Evolutionary conservation across 2,888 invertebrate species (phyloP), one percentile per base, ranked within the genome.

Genomic region (Cosmopolites sordidus): DNA sequence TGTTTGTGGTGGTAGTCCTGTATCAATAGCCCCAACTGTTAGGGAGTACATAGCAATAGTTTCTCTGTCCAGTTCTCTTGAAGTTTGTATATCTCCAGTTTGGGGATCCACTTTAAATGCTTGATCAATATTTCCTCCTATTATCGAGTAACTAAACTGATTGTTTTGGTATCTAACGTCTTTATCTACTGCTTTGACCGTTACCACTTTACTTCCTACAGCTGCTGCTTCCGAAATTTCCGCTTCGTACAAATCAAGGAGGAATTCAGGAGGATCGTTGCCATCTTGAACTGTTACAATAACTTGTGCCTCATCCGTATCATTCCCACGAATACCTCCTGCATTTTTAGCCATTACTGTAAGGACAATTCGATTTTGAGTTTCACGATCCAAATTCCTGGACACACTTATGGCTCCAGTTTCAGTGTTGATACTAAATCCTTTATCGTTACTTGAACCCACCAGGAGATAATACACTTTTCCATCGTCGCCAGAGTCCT

Each of bases 281-380:
- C 95, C 95, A 72, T 96, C 96, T 75, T 94, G 92, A 58, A 97
- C 90, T 0, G 90, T 88, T 58, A 97, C 87, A 43, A 92, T 89
- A 0, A 97, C 90, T 74, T 92, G 92, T 2, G 95, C 95, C 75
- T 92, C 93, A 69, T 94, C 95, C 0, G 94, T 95, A 67, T 96
- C 95, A 69, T 95, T 94, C 2, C 96, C 96, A 33, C 87, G 81
- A 62, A 97, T 94, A 14, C 93, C 91, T 11, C 96, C 96, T 44
- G 86, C 84, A 70, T 97, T 97, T 75, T 97, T 97, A 0, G 95
- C 95, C 78, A 96, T 81, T 0, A 95, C 93, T 0, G 92, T 92
- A 8, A 96, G 74, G 0, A 93, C 89, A 1, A 92, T 92, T 54
- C 93, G 80, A 67, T 87, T 92, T 73, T 92, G 92, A 0, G 91